Percentiles rank a stretch among this genome's conserved stretches.
phyloP scores from a whole-genome alignment of 2,113 vertebrate genomes.

The Ochotona curzoniae region DNA sequence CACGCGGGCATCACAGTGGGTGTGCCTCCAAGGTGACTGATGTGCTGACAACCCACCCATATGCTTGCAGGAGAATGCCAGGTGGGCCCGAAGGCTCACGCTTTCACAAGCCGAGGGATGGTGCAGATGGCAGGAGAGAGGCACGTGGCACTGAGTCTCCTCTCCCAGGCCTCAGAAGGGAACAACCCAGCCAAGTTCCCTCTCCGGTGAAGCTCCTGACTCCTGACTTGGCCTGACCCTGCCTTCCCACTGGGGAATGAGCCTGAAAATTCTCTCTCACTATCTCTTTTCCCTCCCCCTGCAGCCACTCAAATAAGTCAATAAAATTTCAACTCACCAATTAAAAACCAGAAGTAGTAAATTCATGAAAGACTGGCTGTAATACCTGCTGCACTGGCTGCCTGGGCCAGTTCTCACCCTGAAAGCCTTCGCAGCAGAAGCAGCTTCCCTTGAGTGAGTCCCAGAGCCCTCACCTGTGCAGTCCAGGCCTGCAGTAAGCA shows the following conservation, averaged over 20 bases:
- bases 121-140: neutral
- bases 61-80: neutral
- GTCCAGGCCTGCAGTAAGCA: neutral
- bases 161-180: neutral
- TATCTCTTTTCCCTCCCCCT: too few relatives aligned
- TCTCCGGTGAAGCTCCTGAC: neutral
- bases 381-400: neutral
- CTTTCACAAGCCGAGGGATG: neutral
- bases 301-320: too few relatives aligned
- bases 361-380: neutral
- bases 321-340: too few relatives aligned
- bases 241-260: too few relatives aligned
- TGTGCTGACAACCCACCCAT: neutral
- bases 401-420: neutral
- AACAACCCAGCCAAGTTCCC: neutral
- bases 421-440: neutral
- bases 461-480: neutral
- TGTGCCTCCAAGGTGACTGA: neutral
- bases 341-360: too few relatives aligned
- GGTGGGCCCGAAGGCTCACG: too few relatives aligned
- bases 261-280: too few relatives aligned
- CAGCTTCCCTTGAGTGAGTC: neutral
- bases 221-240: too few relatives aligned
- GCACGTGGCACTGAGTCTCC: fast-evolving
- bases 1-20: neutral